Percentiles rank a stretch among this genome's conserved stretches.
phyloP scores from a whole-genome alignment of 2,113 vertebrate species.

The Aptenodytes patagonicus region DNA sequence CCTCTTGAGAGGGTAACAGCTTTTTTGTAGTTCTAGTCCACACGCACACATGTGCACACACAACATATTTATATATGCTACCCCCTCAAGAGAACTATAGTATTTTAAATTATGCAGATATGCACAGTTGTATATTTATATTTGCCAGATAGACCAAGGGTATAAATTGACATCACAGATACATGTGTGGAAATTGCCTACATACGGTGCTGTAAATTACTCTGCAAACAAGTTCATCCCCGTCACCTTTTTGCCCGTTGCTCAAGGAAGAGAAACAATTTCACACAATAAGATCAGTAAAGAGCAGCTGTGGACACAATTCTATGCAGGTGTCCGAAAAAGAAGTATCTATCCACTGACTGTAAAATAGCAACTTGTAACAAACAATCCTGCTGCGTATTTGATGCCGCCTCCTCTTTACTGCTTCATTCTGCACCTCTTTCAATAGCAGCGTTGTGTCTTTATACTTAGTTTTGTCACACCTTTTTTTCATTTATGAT shows the following conservation, averaged over 20 bases:
- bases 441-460: not conserved
- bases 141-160: not conserved
- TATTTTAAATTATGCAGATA: not conserved
- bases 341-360: not conserved
- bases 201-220: not conserved
- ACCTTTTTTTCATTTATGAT: not conserved
- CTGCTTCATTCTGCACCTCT: not conserved
- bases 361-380: not conserved
- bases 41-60: accelerated
- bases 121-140: not conserved
- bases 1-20: not conserved
- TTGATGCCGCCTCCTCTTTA: not conserved
- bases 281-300: not conserved
- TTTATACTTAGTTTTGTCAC: not conserved
- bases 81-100: not conserved
- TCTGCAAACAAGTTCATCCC: not conserved
- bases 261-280: not conserved
- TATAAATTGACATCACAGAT: not conserved
- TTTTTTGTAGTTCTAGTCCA: not conserved
- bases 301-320: not conserved
- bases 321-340: not conserved
- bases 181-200: not conserved
- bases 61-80: not conserved
- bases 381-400: not conserved
- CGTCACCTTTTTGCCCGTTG: not conserved